A percentile compares a stretch with the other conserved stretches of the same genome.
Evolutionary conservation across 2,797 vertebrate species (phyloP).

Genomic region (Phoebastria nigripes): DNA sequence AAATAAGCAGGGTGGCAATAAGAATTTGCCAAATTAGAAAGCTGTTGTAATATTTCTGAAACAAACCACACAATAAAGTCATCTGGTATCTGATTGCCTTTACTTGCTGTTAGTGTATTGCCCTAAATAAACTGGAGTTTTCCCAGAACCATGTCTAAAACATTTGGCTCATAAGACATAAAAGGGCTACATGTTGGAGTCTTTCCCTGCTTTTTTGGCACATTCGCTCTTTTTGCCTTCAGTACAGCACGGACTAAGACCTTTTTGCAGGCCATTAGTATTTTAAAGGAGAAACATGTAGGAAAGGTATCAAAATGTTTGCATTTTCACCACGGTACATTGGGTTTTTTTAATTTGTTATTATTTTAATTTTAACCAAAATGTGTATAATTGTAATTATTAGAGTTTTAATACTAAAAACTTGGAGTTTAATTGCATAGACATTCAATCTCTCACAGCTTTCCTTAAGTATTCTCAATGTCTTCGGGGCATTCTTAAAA

Average conservation of each 20-base stretch:
- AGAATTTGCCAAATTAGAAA: neutral
- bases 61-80: neutral
- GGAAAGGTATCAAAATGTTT: neutral
- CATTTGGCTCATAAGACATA: neutral
- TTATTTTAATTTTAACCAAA: neutral
- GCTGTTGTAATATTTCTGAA: slow-evolving; percentile 6
- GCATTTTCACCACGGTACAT: neutral
- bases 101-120: neutral
- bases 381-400: neutral
- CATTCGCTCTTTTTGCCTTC: neutral
- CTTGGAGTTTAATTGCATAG: neutral
- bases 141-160: neutral
- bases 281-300: neutral
- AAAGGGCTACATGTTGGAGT: neutral
- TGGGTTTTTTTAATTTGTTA: neutral
- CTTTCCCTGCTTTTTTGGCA: neutral
- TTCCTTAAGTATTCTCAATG: neutral
- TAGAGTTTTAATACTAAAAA: neutral
- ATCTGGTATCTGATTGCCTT: neutral
- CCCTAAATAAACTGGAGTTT: neutral
- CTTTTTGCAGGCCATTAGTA: neutral
- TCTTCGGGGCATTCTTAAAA: neutral
- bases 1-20: neutral
- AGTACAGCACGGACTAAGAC: neutral
- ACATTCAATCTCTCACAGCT: neutral